Base-by-base conservation (phyloP, 1,140 invertebrate genomes). In the Tetragnatha versicolor region DNA sequence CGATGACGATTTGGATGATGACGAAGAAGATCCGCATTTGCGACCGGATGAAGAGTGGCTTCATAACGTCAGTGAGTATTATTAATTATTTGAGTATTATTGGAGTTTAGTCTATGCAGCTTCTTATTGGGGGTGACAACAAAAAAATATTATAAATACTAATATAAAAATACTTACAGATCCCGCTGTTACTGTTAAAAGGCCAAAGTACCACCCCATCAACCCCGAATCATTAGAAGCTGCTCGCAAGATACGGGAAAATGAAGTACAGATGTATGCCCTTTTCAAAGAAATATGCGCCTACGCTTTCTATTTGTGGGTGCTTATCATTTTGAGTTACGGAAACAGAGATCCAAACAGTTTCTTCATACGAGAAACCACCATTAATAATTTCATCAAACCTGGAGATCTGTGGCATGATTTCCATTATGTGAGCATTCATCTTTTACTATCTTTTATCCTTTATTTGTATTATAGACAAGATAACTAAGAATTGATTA, bases 301-400 rank as follows among this genome's bases (percentile, higher is more conserved):
- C 31, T 89, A 89, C 80, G 72, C 84, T 3, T 83, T 88, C 77
- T 89, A 88, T 83, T 78, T 89, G 42, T 87, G 84, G 83, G 83
- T 89, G 20, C 83, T 89, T 9, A 83, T 88, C 65, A 83, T 87
- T 3, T 84, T 89, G 66, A 86, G 86, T 79, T 88, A 88, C 81
- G 84, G 86, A 4, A 84, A 85, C 72, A 76, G 86, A 39, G 87
- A 86, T 80, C 83, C 85, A 1, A 82, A 85, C 65, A 83, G 83
- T 27, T 87, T 83, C 75, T 81, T 82, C 29, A 84, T 87, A 80
- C 85, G 87, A 70, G 65, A 83, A n/a, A 84, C 84, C 49, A 78
- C 87, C 79, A 82, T 85, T 49, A 83, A 84, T 47, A 82, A 84
- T 2, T 87, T 87, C 80, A 85, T 87, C 42, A 81, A 80, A 29